These are phyloP conservation scores for Eumeta japonica DNA, from an alignment of 1,140 invertebrate species.

Conservation along the genomic window DNA sequence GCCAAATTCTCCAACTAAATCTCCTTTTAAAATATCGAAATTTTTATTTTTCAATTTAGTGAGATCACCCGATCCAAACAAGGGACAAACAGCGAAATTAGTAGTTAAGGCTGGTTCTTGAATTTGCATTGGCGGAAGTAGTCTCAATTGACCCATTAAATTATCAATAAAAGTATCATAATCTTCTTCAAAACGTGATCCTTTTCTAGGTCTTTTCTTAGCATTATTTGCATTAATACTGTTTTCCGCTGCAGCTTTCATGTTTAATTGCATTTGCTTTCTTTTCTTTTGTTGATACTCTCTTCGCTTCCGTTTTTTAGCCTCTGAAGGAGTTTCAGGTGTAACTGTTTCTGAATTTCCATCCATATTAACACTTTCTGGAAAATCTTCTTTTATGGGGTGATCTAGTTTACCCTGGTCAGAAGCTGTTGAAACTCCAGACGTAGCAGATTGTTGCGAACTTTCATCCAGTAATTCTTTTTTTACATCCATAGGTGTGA, in stretches of 20 bases:
- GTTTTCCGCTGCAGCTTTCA: slow-evolving; percentile 59
- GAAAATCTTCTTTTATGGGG: slow-evolving; percentile 59
- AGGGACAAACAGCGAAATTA: slow-evolving; percentile 77
- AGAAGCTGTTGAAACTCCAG: slow-evolving; percentile 57
- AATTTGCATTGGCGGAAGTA: slow-evolving; percentile 81
- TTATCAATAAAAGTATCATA: slow-evolving; percentile 88
- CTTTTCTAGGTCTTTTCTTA: slow-evolving; percentile 81
- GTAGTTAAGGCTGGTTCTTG: slow-evolving; percentile 83
- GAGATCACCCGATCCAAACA: slow-evolving; percentile 79
- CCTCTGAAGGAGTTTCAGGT: slow-evolving; percentile 64
- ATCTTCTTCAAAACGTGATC: slow-evolving; percentile 85
- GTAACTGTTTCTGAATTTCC: slow-evolving; percentile 38
- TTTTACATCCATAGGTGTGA: slow-evolving; percentile 59
- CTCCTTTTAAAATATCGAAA: slow-evolving; percentile 70
- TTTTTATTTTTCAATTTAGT: slow-evolving; percentile 69
- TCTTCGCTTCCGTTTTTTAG: slow-evolving; percentile 76
- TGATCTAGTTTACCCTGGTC: slow-evolving; percentile 60
- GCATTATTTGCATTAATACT: slow-evolving; percentile 62
- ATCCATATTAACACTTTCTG: slow-evolving; percentile 46
- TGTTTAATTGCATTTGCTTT: slow-evolving; percentile 62
- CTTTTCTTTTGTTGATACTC: slow-evolving; percentile 85
- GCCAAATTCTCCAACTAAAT: slow-evolving; percentile 78
- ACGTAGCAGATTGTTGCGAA: slow-evolving; percentile 60
- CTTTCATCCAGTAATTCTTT: slow-evolving; percentile 63
- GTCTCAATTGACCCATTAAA: slow-evolving; percentile 79